Base-by-base conservation (phyloP, 2,113 vertebrate species). In the Ophiodon elongatus region DNA sequence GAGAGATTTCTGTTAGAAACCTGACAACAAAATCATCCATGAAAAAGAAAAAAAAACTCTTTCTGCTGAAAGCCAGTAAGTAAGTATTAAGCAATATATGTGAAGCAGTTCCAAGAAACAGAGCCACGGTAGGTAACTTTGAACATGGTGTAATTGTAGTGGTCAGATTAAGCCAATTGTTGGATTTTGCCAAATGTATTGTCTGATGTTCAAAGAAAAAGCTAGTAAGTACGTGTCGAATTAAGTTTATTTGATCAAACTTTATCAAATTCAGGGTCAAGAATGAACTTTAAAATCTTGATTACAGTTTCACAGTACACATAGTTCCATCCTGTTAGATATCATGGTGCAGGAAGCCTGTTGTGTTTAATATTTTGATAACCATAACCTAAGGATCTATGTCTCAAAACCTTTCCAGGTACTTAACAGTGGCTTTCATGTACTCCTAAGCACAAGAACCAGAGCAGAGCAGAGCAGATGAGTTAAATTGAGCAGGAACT, bases 281-380 rank as follows among this genome's bases (percentile, higher is more conserved):
- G 29, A 33, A 17, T 43, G 4, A 39, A 29, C 9, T 13, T 27
- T 29, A 1, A 43, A 33, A 68, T 50, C 54, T 60, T 69, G 21
- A 47, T 60, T 9, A 56, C 27, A 33, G 37, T 50, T 47, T 27
- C 39, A 60, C 6, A n/a, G n/a, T n/a, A n/a, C n/a, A n/a, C 8
- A 39, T 25, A 4, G 19, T 1, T 31, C 37, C 19, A 13, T 29
- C 33, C 56, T 52, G 15, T 13, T 21, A 4, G 15, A 59, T 66
- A 31, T 27, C 52, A 19, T 17, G 7, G n/a, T 52, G 33, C 6
- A 47, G 11, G 21, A 15, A 27, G 37, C 10, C 59, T 21, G 8
- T 39, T 72, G 54, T 73, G 37, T 66, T 65, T 41, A 17, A 52
- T 29, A 29, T 41, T 66, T 67, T 56, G 27, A 43, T 19, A 80